phyloP scores from a whole-genome alignment of 2,888 invertebrate genomes.

The Agriopis aurantiaria region DNA sequence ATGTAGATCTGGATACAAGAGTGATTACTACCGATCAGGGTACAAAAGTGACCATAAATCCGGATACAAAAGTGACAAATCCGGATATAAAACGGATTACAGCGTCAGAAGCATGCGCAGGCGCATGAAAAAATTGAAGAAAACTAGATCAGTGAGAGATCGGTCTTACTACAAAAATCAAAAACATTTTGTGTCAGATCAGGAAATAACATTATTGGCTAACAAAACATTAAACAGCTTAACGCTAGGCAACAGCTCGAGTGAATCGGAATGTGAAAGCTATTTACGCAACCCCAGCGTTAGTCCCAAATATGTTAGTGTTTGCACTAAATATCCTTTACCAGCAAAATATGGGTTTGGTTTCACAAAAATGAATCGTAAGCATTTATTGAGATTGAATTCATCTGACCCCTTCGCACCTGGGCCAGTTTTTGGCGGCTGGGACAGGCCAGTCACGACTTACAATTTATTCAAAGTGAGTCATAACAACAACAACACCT shows the following conservation, averaged over 20 bases:
- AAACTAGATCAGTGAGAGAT: constrained; percentile 81
- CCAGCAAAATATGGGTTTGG: constrained; percentile 75
- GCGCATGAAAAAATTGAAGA: constrained; percentile 81
- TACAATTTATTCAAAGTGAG: constrained; percentile 81
- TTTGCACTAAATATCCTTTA: constrained; percentile 77
- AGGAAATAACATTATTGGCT: constrained; percentile 86
- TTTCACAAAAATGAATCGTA: constrained; percentile 73
- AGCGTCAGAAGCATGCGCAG: constrained; percentile 82
- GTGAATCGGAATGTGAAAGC: constrained; percentile 82
- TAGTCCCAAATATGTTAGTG: constrained; percentile 80
- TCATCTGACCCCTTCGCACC: constrained; percentile 82
- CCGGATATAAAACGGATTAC: constrained; percentile 87
- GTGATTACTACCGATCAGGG: constrained; percentile 83
- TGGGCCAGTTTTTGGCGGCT: constrained; percentile 82
- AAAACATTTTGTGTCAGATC: constrained; percentile 86
- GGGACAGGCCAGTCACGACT: constrained; percentile 76
- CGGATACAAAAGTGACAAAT: constrained; percentile 87
- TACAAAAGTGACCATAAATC: constrained; percentile 88
- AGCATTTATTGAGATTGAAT: constrained; percentile 70
- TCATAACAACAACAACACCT: constrained; percentile 78
- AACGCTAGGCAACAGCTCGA: constrained; percentile 86
- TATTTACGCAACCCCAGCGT: constrained; percentile 74
- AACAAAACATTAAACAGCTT: constrained; percentile 84
- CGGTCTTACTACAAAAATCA: constrained; percentile 84
- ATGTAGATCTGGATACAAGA: constrained; percentile 82